Percentiles rank a stretch among this genome's conserved stretches.
Conservation (phyloP, 2,888 invertebrate genomes). For the Rotaria macrura region DNA sequence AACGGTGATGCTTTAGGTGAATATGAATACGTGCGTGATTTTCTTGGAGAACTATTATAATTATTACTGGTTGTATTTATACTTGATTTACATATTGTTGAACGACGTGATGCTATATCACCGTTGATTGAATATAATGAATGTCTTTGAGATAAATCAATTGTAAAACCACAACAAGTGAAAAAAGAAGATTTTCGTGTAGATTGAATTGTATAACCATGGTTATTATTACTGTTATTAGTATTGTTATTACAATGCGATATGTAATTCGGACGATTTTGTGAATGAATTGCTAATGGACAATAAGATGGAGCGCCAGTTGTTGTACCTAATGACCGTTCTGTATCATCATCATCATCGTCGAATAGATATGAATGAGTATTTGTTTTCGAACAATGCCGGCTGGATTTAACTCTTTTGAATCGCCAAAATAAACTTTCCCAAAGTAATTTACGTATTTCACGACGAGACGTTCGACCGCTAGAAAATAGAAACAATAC, state of each 20-base stretch:
- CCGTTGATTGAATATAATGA: background rate
- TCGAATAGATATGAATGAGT: background rate
- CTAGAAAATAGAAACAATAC: background rate
- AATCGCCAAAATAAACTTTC: slow-evolving; percentile 5
- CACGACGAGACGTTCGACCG: slow-evolving; percentile 11
- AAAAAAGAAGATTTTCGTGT: background rate
- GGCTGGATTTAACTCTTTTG: background rate
- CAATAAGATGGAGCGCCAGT: background rate
- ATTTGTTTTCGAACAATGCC: background rate
- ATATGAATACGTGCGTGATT: background rate
- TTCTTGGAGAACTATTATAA: background rate
- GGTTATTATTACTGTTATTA: background rate
- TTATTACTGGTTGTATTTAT: background rate
- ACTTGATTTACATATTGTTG: background rate
- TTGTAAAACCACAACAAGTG: background rate
- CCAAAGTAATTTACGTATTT: slow-evolving; percentile 9
- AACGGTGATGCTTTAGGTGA: background rate
- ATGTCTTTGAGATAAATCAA: background rate
- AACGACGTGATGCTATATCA: background rate
- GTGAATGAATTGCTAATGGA: background rate
- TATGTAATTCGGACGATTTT: background rate
- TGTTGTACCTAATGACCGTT: background rate
- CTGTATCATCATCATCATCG: slow-evolving; percentile 20
- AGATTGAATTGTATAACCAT: background rate
- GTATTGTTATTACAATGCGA: background rate